A percentile compares a stretch with the other conserved stretches of the same genome.
phyloP scores from a whole-genome alignment of 2,888 invertebrate genomes.

The Acleris sparsana region DNA sequence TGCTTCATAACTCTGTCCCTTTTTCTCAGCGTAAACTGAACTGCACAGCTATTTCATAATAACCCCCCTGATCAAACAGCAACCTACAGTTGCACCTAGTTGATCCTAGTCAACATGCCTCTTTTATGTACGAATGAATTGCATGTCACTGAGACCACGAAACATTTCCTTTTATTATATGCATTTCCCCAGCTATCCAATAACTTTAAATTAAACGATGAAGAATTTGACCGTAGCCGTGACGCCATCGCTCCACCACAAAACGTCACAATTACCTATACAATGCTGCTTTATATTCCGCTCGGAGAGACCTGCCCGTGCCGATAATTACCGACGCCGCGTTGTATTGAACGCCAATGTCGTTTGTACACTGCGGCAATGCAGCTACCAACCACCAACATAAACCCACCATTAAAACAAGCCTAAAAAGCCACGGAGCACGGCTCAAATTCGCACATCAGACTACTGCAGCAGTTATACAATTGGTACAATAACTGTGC shows the following conservation, averaged over 20 bases:
- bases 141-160: no score
- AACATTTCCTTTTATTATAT: no score
- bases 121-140: no score
- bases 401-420: neutral
- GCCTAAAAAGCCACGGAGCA: neutral
- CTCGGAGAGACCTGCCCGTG: neutral
- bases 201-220: no score
- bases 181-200: no score
- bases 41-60: no score
- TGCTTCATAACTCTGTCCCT: no score
- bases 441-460: neutral
- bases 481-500: constrained; percentile 17
- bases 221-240: neutral
- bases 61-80: no score
- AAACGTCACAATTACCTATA: constrained; percentile 18
- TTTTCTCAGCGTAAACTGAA: no score
- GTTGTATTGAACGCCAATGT: constrained; percentile 26
- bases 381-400: constrained; percentile 16
- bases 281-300: constrained; percentile 22
- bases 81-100: no score
- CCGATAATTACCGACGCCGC: constrained; percentile 22
- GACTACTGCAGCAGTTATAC: neutral
- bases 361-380: constrained; percentile 27
- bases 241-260: neutral
- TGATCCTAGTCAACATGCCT: no score